Conservation (phyloP, 2,888 invertebrate genomes). For the Metacarcinus magister region DNA sequence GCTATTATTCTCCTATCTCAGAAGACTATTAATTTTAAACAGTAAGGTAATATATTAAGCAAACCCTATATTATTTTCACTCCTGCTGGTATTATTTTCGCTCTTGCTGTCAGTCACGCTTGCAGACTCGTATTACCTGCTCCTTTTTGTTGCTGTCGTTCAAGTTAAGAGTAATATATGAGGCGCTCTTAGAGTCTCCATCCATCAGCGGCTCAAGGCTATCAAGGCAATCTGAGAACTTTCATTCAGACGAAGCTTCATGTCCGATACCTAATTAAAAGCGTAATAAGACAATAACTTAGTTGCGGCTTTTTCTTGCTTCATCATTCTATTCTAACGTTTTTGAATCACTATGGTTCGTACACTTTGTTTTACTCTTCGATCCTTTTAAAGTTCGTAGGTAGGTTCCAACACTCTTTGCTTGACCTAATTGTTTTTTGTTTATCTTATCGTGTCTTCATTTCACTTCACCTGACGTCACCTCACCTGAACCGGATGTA, state of each 20-base stretch:
- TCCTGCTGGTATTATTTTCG: no score
- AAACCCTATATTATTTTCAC: background rate
- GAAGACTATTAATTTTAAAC: no score
- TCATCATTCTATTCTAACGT: no score
- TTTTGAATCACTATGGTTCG: no score
- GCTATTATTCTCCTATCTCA: no score
- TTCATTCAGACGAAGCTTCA: background rate
- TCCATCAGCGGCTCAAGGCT: background rate
- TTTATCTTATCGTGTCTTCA: background rate
- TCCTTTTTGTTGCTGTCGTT: background rate
- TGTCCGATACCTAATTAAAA: background rate
- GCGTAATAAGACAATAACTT: background rate
- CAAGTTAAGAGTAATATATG: background rate
- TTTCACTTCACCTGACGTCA: background rate
- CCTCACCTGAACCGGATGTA: background rate
- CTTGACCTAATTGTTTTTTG: no score
- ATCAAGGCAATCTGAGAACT: background rate
- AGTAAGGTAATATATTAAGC: background rate
- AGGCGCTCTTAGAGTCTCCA: background rate
- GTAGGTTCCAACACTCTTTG: no score
- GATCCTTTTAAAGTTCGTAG: no score
- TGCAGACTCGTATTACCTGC: background rate
- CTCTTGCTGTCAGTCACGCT: background rate
- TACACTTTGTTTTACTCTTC: no score
- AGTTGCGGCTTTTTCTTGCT: background rate